phyloP scores from a whole-genome alignment of 2,113 vertebrate species.

The Phalacrocorax brasilianus region DNA sequence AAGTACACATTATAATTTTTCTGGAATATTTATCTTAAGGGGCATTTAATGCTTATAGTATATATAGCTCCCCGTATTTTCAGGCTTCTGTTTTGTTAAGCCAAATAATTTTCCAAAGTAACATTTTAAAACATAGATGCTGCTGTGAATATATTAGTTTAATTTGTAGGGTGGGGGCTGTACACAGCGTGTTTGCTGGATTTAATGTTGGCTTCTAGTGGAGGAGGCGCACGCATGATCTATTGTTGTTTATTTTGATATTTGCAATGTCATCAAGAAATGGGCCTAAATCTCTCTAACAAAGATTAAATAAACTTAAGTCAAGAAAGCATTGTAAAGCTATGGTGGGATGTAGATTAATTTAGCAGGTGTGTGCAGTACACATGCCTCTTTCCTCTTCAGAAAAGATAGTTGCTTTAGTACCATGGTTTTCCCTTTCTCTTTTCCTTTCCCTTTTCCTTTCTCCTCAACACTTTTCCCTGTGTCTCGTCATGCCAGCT shows the following conservation, averaged over 20 bases:
- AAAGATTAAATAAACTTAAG: background rate
- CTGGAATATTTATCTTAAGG: background rate
- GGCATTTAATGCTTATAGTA: background rate
- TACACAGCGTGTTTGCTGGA: background rate
- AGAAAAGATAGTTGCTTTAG: background rate
- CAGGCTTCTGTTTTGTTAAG: background rate
- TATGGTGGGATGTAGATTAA: background rate
- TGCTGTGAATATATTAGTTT: background rate
- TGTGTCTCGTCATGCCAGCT: background rate
- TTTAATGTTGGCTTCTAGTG: background rate
- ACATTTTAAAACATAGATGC: background rate
- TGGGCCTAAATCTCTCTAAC: background rate
- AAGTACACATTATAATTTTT: background rate
- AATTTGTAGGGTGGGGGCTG: background rate
- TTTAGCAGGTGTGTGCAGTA: background rate
- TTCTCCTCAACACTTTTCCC: background rate
- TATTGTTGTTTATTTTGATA: background rate
- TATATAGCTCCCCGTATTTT: background rate
- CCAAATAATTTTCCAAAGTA: background rate
- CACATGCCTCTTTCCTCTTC: background rate
- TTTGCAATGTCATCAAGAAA: background rate
- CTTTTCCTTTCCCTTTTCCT: background rate
- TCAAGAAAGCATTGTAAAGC: background rate
- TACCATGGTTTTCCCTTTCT: background rate
- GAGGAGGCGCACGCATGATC: background rate